Conservation (phyloP, 1,140 invertebrate species). For the Thrips palmi region DNA sequence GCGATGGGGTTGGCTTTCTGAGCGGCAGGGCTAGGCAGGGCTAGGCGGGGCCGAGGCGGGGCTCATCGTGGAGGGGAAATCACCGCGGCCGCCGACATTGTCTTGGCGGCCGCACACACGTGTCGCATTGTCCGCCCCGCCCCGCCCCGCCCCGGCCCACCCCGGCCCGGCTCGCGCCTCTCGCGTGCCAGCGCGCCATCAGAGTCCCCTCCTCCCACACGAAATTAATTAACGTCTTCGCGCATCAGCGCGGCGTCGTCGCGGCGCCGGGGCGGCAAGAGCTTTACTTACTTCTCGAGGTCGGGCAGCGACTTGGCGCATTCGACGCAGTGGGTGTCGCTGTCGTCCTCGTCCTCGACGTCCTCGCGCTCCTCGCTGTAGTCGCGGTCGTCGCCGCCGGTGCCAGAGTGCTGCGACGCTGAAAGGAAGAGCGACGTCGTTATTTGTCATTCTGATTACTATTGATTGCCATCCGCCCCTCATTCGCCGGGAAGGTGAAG, state of each 20-base stretch:
- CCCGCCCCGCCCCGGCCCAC: too few species aligned
- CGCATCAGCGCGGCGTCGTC: constrained; percentile 8
- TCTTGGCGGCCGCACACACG: constrained; percentile 4
- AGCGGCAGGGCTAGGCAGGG: too few species aligned
- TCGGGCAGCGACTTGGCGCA: constrained; percentile 51
- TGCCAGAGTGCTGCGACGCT: constrained; percentile 45
- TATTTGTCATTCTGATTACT: too few species aligned
- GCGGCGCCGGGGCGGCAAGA: background rate
- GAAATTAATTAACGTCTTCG: constrained; percentile 10
- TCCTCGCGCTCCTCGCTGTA: constrained; percentile 37
- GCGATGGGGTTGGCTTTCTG: too few species aligned
- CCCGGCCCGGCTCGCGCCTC: too few species aligned
- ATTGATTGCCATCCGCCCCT: too few species aligned
- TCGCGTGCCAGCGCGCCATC: too few species aligned
- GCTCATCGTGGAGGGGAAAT: too few species aligned
- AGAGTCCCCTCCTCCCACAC: too few species aligned
- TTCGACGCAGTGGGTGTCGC: constrained; percentile 38
- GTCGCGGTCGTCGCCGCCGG: constrained; percentile 36
- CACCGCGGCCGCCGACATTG: too few species aligned
- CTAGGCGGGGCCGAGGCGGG: too few species aligned
- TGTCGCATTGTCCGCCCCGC: background rate
- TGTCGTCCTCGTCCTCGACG: constrained; percentile 20
- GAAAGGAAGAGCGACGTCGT: constrained; percentile 20
- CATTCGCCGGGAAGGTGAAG: too few species aligned
- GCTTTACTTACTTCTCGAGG: constrained; percentile 46